phyloP scores from a whole-genome alignment of 1,140 invertebrate genomes.

The Tenebrio molitor region DNA sequence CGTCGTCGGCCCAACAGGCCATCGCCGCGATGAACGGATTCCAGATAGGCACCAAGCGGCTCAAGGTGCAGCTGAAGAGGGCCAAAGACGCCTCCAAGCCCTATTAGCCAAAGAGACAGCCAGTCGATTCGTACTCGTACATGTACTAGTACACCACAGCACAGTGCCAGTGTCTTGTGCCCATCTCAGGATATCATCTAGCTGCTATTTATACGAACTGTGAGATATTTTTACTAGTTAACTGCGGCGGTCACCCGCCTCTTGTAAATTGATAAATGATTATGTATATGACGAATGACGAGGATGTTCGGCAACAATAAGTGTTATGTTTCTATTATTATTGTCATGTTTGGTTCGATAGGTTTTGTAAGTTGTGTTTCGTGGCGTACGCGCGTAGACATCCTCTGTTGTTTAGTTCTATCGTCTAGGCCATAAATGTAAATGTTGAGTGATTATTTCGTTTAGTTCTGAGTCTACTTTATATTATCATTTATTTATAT shows the following conservation, averaged over 20 bases:
- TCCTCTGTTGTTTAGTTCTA: constrained; percentile 65
- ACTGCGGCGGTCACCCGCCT: constrained; percentile 55
- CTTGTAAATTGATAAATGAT: constrained; percentile 60
- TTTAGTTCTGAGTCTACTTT: constrained; percentile 59
- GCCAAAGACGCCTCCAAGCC: constrained; percentile 91
- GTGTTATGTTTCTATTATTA: constrained; percentile 57
- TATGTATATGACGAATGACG: constrained; percentile 56
- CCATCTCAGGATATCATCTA: constrained; percentile 64
- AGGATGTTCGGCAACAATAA: constrained; percentile 61
- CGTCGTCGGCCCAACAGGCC: constrained; percentile 91
- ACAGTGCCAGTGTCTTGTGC: constrained; percentile 61
- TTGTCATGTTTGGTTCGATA: constrained; percentile 53
- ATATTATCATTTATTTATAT: constrained; percentile 60
- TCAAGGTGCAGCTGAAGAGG: constrained; percentile 98
- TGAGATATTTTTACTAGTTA: constrained; percentile 67
- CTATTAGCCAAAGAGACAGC: constrained; percentile 73
- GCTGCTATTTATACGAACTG: constrained; percentile 65
- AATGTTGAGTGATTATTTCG: constrained; percentile 64
- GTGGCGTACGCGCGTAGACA: constrained; percentile 63
- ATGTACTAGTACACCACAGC: constrained; percentile 50
- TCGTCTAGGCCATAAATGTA: constrained; percentile 61
- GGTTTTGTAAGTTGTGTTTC: constrained; percentile 59
- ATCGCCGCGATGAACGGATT: constrained; percentile 98
- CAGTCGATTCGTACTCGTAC: constrained; percentile 38
- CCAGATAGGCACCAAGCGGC: constrained; percentile 96